Base-by-base conservation (phyloP, 2,888 invertebrate species). In the Metallyticus violacea region DNA sequence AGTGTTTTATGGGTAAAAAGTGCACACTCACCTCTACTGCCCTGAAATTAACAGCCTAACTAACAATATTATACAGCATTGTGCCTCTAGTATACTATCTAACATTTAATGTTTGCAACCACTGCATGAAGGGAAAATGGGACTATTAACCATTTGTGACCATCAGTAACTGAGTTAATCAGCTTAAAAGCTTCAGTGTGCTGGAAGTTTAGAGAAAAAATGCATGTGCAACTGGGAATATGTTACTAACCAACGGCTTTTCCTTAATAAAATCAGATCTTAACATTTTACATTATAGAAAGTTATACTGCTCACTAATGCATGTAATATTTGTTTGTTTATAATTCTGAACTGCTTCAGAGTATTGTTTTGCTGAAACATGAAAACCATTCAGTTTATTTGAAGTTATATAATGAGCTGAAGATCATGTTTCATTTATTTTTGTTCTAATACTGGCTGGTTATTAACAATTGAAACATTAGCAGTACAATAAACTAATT, bases 61-160 rank as follows among this genome's bases (percentile, higher is more conserved):
- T n/a, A n/a, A n/a, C n/a, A n/a, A n/a, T n/a, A n/a, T n/a, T n/a
- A n/a, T n/a, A n/a, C n/a, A n/a, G n/a, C n/a, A n/a, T n/a, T n/a
- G n/a, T n/a, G n/a, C n/a, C n/a, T n/a, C n/a, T 25, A 81, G 7
- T 7, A 6, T n/a, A n/a, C 25, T 81, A 30, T 40, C 40, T 25
- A 30, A 30, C 29, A 6, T 29, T 25, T 80, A n/a, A 27, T 1
- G 26, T 77, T 79, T 86, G 83, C 27, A 62, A 84, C 84, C 81
- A 78, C 27, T 79, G 79, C 82, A 85, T 85, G 85, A 22, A 80
- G 85, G 80, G 81, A 77, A 84, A 81, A 86, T 79, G 86, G 87
- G 86, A 87, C 87, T 77, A 79, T 29, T 86, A 77, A 85, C 88
- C 88, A 88, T 88, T 88, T 88, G 88, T 88, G 88, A 88, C 88